Base-by-base conservation (phyloP, 2,113 vertebrate species). In the Herpetotheres cachinnans region DNA sequence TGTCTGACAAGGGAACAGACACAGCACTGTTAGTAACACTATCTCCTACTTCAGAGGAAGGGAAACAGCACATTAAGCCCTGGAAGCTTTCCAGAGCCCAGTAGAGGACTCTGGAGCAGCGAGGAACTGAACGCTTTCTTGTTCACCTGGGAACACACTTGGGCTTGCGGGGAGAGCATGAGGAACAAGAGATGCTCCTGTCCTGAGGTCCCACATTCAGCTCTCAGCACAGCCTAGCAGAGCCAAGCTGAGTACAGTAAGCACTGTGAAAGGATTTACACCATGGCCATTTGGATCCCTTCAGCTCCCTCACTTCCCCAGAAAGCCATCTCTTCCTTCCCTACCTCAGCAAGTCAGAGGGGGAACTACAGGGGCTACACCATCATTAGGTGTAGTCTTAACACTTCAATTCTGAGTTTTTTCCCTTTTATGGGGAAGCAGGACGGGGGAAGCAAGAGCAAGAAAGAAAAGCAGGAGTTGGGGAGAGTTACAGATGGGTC, bases 51-150 rank as follows among this genome's bases (percentile, higher is more conserved):
- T 8, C 78, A 47, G 20, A 72, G 94, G 32, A 5, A 72, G 49
- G 66, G 17, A 47, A 86, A 2, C 30, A 13, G 69, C 95, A 14
- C 85, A 15, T 21, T 2, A 4, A 90, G 42, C 55, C 29, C 78
- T 85, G 92, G 78, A 42, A 46, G 14, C 11, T 47, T 38, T 73
- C 85, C 92, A 49, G 88, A 30, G 84, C 90, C 52, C 44, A 1
- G 84, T 0, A 47, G n/a, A 47, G 61, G 42, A 34, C 40, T 44
- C 36, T 2, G 0, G 72, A n/a, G 73, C 63, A 8, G 52, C 0
- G 7, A 78, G 76, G 91, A 47, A 30, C 82, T 30, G 66, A 79
- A 61, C 3, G 1, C 42, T 69, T 84, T 52, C 47, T 82, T 70
- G 24, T 77, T 63, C 92, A 80, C 85, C 92, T 92, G 85, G 76